Percentiles rank a stretch among this genome's conserved stretches.
These are phyloP conservation scores for Pantherophis guttatus DNA, from an alignment of 2,113 vertebrate species.

Conservation along the genomic window DNA sequence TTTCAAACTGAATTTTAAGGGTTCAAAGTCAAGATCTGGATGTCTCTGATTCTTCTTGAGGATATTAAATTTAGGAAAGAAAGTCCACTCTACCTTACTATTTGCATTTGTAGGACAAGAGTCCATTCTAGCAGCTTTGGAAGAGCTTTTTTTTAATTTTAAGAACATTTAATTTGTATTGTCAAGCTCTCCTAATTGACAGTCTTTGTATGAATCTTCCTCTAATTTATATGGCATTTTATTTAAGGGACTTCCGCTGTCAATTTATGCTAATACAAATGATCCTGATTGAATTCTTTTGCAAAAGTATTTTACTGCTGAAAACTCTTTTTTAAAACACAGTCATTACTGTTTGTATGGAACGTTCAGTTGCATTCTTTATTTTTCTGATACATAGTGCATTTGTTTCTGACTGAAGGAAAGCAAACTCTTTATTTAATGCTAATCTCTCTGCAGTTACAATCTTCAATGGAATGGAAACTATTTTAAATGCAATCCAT, in stretches of 20 bases:
- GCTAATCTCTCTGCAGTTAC: neutral
- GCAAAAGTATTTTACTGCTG: neutral
- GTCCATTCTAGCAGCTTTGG: neutral
- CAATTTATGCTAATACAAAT: neutral
- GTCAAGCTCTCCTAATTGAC: neutral
- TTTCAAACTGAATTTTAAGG: neutral
- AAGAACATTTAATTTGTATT: neutral
- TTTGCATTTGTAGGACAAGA: neutral
- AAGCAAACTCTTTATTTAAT: neutral
- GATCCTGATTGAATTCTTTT: neutral
- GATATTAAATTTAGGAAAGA: neutral
- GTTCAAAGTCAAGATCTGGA: neutral
- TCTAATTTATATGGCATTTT: neutral
- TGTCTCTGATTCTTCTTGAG: neutral
- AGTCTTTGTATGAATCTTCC: neutral
- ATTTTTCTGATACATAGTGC: neutral
- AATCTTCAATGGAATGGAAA: neutral
- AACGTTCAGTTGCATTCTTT: neutral
- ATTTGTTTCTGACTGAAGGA: neutral
- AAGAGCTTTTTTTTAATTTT: neutral
- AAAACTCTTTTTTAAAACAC: neutral
- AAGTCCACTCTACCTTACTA: neutral
- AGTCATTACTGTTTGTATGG: neutral
- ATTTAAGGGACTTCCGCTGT: neutral
- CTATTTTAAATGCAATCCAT: neutral